A percentile compares a stretch with the other conserved stretches of the same genome.
Evolutionary conservation across 2,888 invertebrate species (phyloP).

Genomic region (Polietes domitor): DNA sequence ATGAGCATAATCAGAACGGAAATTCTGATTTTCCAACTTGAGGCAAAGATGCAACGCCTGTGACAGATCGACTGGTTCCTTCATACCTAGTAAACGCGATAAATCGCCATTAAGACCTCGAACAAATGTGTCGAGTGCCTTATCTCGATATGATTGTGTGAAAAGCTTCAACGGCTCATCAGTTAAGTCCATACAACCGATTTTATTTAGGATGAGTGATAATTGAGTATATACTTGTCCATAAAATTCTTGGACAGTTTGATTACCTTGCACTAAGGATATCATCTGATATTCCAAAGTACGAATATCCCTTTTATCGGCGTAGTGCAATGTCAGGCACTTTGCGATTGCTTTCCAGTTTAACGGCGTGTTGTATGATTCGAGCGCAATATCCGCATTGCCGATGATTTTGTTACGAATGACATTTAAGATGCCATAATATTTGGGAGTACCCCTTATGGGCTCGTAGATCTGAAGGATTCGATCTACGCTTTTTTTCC

Average conservation of each 20-base stretch:
- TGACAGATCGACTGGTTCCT: background rate
- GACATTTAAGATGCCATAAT: background rate
- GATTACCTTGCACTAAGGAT: no score
- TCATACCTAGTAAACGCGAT: background rate
- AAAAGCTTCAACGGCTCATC: background rate
- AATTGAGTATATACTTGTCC: background rate
- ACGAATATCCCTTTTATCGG: no score
- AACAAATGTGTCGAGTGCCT: conserved; percentile 34
- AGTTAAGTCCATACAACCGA: background rate
- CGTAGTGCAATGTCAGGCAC: no score
- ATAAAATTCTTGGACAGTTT: background rate
- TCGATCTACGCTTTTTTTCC: no score
- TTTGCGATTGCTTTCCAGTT: no score
- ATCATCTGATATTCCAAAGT: no score
- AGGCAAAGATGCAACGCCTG: background rate
- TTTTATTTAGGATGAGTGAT: background rate
- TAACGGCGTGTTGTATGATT: no score
- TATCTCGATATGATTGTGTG: conserved; percentile 32
- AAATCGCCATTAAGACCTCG: conserved; percentile 29
- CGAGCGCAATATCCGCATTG: no score
- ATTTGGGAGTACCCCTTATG: no score
- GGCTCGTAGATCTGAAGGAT: no score
- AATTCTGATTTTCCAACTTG: background rate
- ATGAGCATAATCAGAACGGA: background rate
- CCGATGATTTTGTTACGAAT: background rate